Base-by-base conservation (phyloP, 1,140 invertebrate species). In the Euschistus heros region DNA sequence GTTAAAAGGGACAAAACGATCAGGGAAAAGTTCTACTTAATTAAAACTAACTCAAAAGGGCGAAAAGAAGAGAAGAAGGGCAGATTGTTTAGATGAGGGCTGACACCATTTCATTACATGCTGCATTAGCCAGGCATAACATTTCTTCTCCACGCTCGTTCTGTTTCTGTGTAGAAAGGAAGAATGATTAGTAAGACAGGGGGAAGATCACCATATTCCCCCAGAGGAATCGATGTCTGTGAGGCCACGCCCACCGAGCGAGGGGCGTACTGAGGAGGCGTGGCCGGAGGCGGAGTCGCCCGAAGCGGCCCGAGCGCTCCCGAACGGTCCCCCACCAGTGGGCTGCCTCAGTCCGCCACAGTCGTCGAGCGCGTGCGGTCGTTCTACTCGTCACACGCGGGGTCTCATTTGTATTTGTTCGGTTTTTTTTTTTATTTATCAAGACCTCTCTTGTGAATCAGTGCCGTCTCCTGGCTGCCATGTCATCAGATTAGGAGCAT, bases 161-260 rank as follows among this genome's bases (percentile, higher is more conserved):
- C n/a, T 50, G 47, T 50, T 50, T 50, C 20, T 50, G 47, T 50
- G 47, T 50, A 18, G 47, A 20, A 22, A 50, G 54, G 54, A 22
- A 26, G 54, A 57, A 57, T 57, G 14, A 57, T 57, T 57, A 50
- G 54, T 26, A 22, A 57, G 54, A 24, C 54, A 24, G 54, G 18
- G 54, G 54, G 54, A 57, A 24, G 18, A 57, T 57, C 54, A 57
- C 54, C 54, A 57, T 57, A 57, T 57, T 57, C 54, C n/a, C n/a
- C n/a, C 24, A 57, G 54, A 0, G 22, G 54, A 26, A 57, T 57
- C 54, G 24, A 57, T 57, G 54, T 26, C 24, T 20, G 54, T 20
- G 47, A 22, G 47, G 47, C n/a, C 47, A 22, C 20, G 47, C 20
- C 47, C 47, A 22, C 47, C 47, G 54, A 6, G 22, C 20, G 54